phyloP scores from a whole-genome alignment of 2,797 vertebrate genomes.

The Catharus ustulatus region DNA sequence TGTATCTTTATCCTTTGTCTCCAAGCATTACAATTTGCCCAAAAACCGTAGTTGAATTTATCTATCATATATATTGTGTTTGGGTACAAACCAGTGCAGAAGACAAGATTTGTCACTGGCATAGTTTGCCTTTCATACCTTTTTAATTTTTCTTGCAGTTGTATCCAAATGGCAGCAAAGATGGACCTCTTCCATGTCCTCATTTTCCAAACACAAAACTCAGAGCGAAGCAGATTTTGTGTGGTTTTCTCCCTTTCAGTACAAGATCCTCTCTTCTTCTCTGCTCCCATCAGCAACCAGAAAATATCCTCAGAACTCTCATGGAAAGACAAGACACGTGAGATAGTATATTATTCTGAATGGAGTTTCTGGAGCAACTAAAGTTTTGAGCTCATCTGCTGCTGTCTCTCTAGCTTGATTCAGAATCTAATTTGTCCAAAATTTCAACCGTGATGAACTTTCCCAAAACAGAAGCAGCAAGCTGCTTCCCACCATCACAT shows the following conservation, averaged over 20 bases:
- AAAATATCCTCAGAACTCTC: background rate
- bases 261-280: background rate
- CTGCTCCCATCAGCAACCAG: background rate
- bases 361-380: constrained; percentile 57
- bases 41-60: background rate
- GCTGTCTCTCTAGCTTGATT: constrained; percentile 63
- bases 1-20: background rate
- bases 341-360: constrained; percentile 59
- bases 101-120: background rate
- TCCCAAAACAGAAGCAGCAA: constrained; percentile 81
- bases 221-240: accelerated
- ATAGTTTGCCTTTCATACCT: background rate
- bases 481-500: constrained; percentile 79
- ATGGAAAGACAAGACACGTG: background rate
- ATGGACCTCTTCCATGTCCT: background rate
- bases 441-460: constrained; percentile 76
- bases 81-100: background rate
- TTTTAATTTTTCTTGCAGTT: background rate
- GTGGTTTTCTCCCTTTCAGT: background rate
- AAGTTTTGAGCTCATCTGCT: constrained; percentile 69
- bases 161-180: background rate
- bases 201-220: background rate
- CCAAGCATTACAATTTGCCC: background rate
- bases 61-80: background rate
- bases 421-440: constrained; percentile 77